phyloP scores from a whole-genome alignment of 1,140 invertebrate genomes.

The Episyrphus balteatus region DNA sequence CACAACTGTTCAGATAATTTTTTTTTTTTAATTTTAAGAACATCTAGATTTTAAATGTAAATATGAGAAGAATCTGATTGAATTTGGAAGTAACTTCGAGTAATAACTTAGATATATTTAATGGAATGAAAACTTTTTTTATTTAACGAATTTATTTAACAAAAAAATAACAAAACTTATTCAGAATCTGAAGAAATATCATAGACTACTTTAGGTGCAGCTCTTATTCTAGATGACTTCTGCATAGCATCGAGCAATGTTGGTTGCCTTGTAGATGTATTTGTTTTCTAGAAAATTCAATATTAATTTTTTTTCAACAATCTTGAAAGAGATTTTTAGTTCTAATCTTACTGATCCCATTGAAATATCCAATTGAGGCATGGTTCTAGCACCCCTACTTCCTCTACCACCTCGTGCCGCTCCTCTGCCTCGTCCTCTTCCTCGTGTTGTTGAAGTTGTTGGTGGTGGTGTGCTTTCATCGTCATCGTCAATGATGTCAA shows the following conservation, averaged over 20 bases:
- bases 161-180: background rate
- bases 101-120: too few species aligned
- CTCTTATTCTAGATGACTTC: background rate
- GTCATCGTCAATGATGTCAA: constrained; percentile 1
- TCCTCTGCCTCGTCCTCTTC: constrained; percentile 7
- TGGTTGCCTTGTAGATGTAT: background rate
- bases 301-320: background rate
- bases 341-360: background rate
- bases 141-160: too few species aligned
- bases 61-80: too few species aligned
- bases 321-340: background rate
- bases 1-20: too few species aligned
- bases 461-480: background rate
- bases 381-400: constrained; percentile 6
- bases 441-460: constrained; percentile 2
- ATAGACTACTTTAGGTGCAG: background rate
- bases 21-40: too few species aligned
- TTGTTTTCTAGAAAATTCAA: background rate
- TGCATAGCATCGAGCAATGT: background rate
- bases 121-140: too few species aligned
- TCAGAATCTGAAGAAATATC: background rate
- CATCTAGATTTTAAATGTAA: too few species aligned
- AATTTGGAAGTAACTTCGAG: too few species aligned
- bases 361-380: constrained; percentile 13
- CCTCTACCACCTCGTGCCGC: constrained; percentile 1